Conservation (phyloP, 2,797 vertebrate genomes). For the Argyrosomus regius region DNA sequence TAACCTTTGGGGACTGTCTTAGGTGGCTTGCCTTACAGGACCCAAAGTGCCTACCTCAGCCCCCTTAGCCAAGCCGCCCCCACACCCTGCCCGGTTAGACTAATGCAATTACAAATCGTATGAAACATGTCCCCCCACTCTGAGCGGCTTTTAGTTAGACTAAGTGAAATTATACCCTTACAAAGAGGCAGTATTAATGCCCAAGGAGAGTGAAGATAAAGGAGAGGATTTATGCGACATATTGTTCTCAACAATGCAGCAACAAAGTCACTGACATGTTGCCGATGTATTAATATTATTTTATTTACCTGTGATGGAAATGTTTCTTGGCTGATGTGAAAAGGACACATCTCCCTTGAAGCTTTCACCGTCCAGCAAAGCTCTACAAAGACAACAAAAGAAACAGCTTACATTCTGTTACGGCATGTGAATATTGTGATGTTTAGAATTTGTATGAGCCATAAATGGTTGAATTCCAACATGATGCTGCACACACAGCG, state of each 20-base stretch:
- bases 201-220: not conserved
- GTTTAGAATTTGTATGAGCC: not conserved
- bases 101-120: conserved; percentile 41
- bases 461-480: conserved; percentile 25
- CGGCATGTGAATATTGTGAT: not conserved
- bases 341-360: conserved; percentile 48
- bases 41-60: conserved; percentile 67
- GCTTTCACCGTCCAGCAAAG: conserved; percentile 82
- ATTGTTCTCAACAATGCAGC: not conserved
- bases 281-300: not conserved
- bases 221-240: conserved; percentile 8
- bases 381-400: conserved; percentile 72
- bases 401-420: conserved; percentile 20
- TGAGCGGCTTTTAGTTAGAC: conserved; percentile 48
- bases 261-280: not conserved
- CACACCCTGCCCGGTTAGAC: conserved; percentile 21
- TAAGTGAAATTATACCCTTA: not conserved
- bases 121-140: conserved; percentile 24
- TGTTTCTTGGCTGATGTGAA: conserved; percentile 59
- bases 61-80: conserved; percentile 11
- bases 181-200: not conserved
- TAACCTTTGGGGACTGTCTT: conserved; percentile 73
- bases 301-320: conserved; percentile 74
- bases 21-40: conserved; percentile 73
- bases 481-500: conserved; percentile 24